Conservation (phyloP, 1,140 invertebrate species). For the Solen grandis region DNA sequence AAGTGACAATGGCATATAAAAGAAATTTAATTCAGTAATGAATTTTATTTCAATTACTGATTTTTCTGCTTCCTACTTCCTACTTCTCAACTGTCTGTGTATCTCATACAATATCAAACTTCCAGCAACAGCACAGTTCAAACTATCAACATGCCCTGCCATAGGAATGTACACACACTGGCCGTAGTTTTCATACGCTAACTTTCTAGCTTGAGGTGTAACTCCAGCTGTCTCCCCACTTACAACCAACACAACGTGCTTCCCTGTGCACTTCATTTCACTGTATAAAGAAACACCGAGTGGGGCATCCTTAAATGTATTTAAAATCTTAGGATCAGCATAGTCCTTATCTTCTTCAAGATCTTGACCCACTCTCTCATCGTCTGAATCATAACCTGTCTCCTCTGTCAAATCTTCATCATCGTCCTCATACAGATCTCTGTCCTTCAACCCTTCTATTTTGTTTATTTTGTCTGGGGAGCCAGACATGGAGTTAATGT, state of each 20-base stretch:
- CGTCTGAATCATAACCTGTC: background rate
- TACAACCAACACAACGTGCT: slow-evolving; percentile 86
- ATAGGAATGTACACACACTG: slow-evolving; percentile 86
- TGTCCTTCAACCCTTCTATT: slow-evolving; percentile 27
- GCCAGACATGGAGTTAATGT: slow-evolving; percentile 77
- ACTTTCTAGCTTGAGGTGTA: slow-evolving; percentile 85
- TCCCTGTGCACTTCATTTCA: slow-evolving; percentile 79
- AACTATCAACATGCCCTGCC: slow-evolving; percentile 89
- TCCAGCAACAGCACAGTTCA: slow-evolving; percentile 91
- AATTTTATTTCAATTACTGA: too few species aligned
- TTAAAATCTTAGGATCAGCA: slow-evolving; percentile 42
- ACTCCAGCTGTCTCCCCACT: slow-evolving; percentile 95
- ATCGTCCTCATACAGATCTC: background rate
- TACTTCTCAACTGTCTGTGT: slow-evolving; percentile 85
- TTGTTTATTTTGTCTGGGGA: slow-evolving; percentile 53
- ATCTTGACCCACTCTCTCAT: background rate
- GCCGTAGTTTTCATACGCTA: slow-evolving; percentile 83
- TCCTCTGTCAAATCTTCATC: background rate
- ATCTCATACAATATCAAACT: slow-evolving; percentile 93
- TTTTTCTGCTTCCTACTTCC: too few species aligned
- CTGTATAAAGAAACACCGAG: slow-evolving; percentile 24
- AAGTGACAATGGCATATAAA: too few species aligned
- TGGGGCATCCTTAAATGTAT: slow-evolving; percentile 65
- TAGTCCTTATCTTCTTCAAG: slow-evolving; percentile 39
- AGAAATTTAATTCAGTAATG: too few species aligned